A percentile compares a stretch with the other conserved stretches of the same genome.
These are phyloP conservation scores for Galaxea fascicularis DNA, from an alignment of 92 coral and sea anemone genomes.

Conservation along the genomic window DNA sequence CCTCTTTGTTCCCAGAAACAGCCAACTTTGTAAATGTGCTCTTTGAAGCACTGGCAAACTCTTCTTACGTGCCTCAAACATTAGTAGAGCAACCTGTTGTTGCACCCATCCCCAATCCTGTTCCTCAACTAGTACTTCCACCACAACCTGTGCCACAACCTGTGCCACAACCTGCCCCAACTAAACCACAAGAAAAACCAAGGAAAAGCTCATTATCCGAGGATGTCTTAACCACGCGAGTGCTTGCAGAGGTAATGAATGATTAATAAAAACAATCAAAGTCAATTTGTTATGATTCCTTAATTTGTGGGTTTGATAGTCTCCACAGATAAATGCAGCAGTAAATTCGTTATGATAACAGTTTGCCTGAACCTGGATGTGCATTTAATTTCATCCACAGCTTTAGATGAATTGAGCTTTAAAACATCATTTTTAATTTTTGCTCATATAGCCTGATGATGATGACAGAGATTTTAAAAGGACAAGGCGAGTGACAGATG, in stretches of 20 bases:
- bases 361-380: background rate
- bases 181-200: constrained; percentile 57
- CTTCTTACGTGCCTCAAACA: constrained; percentile 80
- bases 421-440: background rate
- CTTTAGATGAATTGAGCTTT: background rate
- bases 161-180: constrained; percentile 2
- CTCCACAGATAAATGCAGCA: too few relatives aligned
- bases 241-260: constrained; percentile 56
- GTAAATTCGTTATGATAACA: too few relatives aligned
- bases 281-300: too few relatives aligned
- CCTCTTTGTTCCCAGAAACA: constrained; percentile 68
- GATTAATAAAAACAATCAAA: background rate
- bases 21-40: constrained; percentile 85
- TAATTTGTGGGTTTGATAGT: too few relatives aligned
- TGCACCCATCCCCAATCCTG: constrained; percentile 15
- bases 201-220: constrained; percentile 69
- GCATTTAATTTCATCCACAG: background rate
- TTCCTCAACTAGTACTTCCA: constrained; percentile 16
- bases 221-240: constrained; percentile 56
- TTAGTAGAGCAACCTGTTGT: constrained; percentile 48
- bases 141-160: constrained; percentile 34
- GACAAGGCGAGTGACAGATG: constrained; percentile 87
- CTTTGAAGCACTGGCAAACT: constrained; percentile 86
- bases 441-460: constrained; percentile 85
- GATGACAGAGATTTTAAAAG: constrained; percentile 97